These are phyloP conservation scores for Sphaeramia orbicularis DNA, from an alignment of 2,797 vertebrate species.

Conservation along the genomic window DNA sequence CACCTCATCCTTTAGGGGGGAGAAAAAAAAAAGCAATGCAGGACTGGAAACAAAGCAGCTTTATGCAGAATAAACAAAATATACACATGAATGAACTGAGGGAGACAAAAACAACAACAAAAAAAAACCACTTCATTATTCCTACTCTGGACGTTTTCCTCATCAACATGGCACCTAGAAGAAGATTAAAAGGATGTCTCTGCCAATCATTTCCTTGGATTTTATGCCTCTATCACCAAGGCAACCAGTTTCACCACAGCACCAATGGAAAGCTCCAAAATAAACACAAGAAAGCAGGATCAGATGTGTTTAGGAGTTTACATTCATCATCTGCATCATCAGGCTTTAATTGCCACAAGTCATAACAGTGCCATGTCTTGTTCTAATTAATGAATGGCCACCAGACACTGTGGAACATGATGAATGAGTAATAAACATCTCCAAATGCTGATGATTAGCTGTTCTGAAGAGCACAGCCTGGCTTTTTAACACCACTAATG, in stretches of 20 bases:
- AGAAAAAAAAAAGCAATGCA: background rate
- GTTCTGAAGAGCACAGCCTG: too few relatives aligned
- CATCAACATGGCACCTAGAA: constrained; percentile 41
- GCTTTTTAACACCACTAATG: too few relatives aligned
- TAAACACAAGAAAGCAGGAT: constrained; percentile 25
- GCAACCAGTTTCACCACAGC: constrained; percentile 66
- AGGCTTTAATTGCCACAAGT: constrained; percentile 8
- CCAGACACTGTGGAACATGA: background rate
- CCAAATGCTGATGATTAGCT: background rate
- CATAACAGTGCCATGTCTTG: constrained; percentile 8
- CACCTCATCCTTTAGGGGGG: constrained; percentile 16
- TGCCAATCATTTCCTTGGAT: constrained; percentile 51
- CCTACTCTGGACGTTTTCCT: constrained; percentile 20
- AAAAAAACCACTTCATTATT: constrained; percentile 18
- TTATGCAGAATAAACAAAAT: background rate
- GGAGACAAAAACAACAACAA: too few relatives aligned
- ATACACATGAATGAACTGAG: constrained; percentile 29
- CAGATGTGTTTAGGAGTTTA: background rate
- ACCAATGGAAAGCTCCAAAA: constrained; percentile 43
- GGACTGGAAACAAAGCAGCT: constrained; percentile 21
- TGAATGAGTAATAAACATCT: constrained; percentile 5
- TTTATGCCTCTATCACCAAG: constrained; percentile 70
- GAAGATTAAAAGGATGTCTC: constrained; percentile 52
- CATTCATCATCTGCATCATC: constrained; percentile 1
- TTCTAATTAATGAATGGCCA: constrained; percentile 20